Percentiles rank a stretch among this genome's conserved stretches.
Conservation (phyloP, 30 jellyfish, hydroid and myxozoan species). For the Mastigias papua region DNA sequence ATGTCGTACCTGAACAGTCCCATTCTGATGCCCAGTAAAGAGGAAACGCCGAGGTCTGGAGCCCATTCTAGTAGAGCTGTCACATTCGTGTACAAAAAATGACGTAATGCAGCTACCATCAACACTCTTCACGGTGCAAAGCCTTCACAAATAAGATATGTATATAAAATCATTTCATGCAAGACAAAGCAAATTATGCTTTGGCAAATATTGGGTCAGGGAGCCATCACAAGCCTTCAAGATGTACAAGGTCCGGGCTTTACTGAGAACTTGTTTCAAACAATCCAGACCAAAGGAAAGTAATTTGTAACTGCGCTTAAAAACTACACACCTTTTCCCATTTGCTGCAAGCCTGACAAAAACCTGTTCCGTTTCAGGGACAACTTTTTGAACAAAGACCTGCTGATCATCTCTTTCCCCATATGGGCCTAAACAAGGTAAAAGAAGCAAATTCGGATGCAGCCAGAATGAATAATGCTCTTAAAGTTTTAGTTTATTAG, state of each 20-base stretch:
- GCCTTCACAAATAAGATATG: slow-evolving; percentile 51
- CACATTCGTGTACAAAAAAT: slow-evolving; percentile 95
- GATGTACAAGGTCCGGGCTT: too few species aligned
- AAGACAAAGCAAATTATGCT: too few species aligned
- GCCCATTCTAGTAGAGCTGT: slow-evolving; percentile 98
- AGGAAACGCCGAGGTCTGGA: slow-evolving; percentile 97
- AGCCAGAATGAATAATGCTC: too few species aligned
- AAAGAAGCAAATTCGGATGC: too few species aligned
- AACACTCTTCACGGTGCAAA: slow-evolving; percentile 94
- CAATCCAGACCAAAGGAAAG: too few species aligned
- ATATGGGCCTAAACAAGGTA: slow-evolving; percentile 84
- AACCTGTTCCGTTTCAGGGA: slow-evolving; percentile 98
- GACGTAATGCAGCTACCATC: slow-evolving; percentile 97
- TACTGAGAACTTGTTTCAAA: too few species aligned
- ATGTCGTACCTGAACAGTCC: slow-evolving; percentile 89
- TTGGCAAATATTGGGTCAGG: too few species aligned
- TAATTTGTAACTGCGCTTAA: too few species aligned
- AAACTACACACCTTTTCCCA: slow-evolving; percentile 92
- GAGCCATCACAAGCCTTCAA: too few species aligned
- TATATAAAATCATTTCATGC: too few species aligned
- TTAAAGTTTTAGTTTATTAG: too few species aligned
- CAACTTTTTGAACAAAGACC: slow-evolving; percentile 95
- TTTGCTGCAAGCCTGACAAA: slow-evolving; percentile 89
- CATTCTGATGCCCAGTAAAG: slow-evolving; percentile 98
- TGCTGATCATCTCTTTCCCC: slow-evolving; percentile 99